phyloP scores from a whole-genome alignment of 2,888 invertebrate species.

The Merodon equestris region DNA sequence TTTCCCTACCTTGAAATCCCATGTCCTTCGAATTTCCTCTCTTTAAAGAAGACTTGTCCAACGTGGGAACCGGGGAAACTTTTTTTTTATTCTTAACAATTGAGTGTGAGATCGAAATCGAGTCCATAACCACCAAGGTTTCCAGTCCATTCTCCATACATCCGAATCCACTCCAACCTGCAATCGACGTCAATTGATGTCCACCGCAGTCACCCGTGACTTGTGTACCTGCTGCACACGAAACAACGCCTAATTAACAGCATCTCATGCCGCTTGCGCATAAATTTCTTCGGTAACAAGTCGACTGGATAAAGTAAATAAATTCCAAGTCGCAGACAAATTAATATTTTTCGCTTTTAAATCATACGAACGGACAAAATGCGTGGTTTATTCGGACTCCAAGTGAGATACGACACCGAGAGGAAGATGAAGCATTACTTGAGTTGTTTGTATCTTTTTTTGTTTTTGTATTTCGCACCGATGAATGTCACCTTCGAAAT shows the following conservation, averaged over 20 bases:
- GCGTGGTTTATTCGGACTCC: constrained; percentile 38
- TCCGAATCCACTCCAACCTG: constrained; percentile 14
- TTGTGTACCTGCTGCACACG: constrained; percentile 36
- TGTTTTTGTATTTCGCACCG: background rate
- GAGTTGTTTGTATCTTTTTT: background rate
- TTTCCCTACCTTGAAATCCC: no score
- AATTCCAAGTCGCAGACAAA: constrained; percentile 40
- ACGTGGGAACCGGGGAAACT: no score
- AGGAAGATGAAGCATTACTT: constrained; percentile 23
- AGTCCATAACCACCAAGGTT: no score
- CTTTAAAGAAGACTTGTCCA: no score
- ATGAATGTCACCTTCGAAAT: constrained; percentile 43
- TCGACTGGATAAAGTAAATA: constrained; percentile 38
- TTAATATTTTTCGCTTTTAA: constrained; percentile 52
- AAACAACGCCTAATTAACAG: constrained; percentile 47
- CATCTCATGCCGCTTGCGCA: constrained; percentile 53
- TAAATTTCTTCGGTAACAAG: constrained; percentile 49
- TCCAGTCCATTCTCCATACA: background rate
- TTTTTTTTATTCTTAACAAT: no score
- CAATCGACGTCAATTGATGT: constrained; percentile 32
- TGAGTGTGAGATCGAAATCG: no score
- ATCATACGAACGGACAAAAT: constrained; percentile 37
- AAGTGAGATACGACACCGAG: constrained; percentile 32
- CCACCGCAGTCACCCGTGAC: constrained; percentile 16
- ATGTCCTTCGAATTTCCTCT: no score